A percentile compares a stretch with the other conserved stretches of the same genome.
Evolutionary conservation across 2,113 vertebrate species (phyloP).

Genomic region (Barbus barbus): DNA sequence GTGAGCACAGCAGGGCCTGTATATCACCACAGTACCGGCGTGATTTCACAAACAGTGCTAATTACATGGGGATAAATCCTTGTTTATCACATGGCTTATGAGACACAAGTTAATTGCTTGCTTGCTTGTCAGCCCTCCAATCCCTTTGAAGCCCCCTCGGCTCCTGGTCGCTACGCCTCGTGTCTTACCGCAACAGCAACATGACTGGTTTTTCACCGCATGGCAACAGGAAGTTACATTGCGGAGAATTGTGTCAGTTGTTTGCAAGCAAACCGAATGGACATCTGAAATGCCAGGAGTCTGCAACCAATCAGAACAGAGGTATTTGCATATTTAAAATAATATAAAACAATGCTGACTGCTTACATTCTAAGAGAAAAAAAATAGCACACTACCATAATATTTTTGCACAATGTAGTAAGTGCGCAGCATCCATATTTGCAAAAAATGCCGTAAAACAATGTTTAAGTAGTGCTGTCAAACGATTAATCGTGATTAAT

Average conservation of each 20-base stretch:
- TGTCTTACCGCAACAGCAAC: not conserved
- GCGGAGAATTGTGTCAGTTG: not conserved
- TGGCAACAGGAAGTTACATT: conserved; percentile 14
- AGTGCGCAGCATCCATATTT: no score
- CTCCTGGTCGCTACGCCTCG: not conserved
- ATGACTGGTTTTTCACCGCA: no score
- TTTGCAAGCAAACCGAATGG: not conserved
- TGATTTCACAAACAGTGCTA: conserved; percentile 76
- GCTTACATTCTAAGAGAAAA: no score
- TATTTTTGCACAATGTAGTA: no score
- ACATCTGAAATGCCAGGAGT: not conserved
- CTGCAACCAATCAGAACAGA: not conserved
- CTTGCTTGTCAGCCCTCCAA: conserved; percentile 60
- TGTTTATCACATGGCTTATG: conserved; percentile 75
- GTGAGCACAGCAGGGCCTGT: conserved; percentile 48
- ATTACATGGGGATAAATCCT: conserved; percentile 77
- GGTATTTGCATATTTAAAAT: no score
- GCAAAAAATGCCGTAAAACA: no score
- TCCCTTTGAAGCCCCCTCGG: not conserved
- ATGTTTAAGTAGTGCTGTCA: no score
- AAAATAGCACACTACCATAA: no score
- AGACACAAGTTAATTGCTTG: conserved; percentile 77
- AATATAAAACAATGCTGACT: no score
- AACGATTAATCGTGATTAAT: no score
- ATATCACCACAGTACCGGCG: conserved; percentile 68